Evolutionary conservation across 1,140 invertebrate genomes (phyloP), one percentile per base, ranked within the genome.

Genomic region (Neodiprion lecontei): DNA sequence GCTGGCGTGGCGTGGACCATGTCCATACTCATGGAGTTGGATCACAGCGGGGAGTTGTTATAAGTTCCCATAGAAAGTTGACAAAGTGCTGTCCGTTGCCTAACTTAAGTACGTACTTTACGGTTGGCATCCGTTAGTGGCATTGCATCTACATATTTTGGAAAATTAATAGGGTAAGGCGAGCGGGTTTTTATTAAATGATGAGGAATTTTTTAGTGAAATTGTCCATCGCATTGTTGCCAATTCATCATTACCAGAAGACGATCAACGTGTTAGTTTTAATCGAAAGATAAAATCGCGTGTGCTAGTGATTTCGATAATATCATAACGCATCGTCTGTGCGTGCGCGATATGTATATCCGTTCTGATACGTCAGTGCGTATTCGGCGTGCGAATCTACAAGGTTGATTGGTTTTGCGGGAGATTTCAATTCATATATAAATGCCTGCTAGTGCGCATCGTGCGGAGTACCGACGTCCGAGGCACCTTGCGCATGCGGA

Each of bases 41-140:
- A 69, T 69, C 67, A 23, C 67, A 69, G 67, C 67, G 21, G 67
- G 67, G 67, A 69, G 67, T 69, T 69, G 67, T 69, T 69, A 69
- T 69, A 69, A 69, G 67, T 69, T 69, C 67, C 67, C 67, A 69
- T 69, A 69, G 67, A 69, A 69, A 69, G 67, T 69, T 69, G 67
- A 69, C 67, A 69, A 69, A 69, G 67, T 69, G 67, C 67, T 47
- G 67, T 69, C 67, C 67, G 67, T 69, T 69, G 67, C 67, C 67
- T 69, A 69, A 69, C 67, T 69, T 69, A 69, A 69, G 67, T 69
- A 69, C 40, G 67, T 69, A 69, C 67, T 69, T 69, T 69, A 69
- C 40, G 67, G 67, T 23, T 47, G 11, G 40, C 67, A 21, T 69
- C 67, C 21, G 67, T 69, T 69, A 69, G 21, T 47, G 67, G 67